Conservation (phyloP, 2,113 vertebrate species). For the Butorides virescens region DNA sequence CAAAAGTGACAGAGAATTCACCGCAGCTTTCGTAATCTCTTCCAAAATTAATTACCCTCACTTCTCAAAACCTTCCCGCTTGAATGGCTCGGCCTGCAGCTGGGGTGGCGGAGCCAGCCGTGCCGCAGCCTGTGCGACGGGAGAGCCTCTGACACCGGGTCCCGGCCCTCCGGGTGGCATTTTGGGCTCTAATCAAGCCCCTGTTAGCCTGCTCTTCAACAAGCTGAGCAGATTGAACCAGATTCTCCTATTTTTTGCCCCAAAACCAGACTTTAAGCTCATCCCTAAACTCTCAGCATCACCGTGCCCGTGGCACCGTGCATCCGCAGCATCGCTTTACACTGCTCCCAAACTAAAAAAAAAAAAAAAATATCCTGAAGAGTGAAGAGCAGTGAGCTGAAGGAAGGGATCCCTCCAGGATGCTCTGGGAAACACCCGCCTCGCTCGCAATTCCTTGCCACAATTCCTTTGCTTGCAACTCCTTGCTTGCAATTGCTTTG, state of each 20-base stretch:
- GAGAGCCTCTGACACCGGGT: background rate
- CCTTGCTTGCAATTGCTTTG: too few species aligned
- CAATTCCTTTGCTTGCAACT: too few species aligned
- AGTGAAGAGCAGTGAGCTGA: background rate
- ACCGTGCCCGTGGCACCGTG: fast-evolving
- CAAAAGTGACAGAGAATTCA: background rate
- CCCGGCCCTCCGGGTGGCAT: background rate
- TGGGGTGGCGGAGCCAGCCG: background rate
- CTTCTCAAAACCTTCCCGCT: background rate
- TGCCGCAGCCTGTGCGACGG: background rate
- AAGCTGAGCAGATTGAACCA: too few species aligned
- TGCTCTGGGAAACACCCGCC: background rate
- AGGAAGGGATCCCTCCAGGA: background rate
- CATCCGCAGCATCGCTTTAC: fast-evolving
- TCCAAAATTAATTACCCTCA: background rate
- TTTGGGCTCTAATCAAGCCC: background rate
- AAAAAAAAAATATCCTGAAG: background rate
- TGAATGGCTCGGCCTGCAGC: background rate
- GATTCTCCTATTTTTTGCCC: background rate
- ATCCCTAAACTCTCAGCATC: fast-evolving
- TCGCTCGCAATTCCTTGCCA: too few species aligned
- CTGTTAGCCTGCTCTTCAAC: background rate
- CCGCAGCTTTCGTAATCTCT: background rate
- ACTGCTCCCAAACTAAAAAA: background rate
- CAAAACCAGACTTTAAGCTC: background rate